Evolutionary conservation across 1,140 invertebrate genomes (phyloP), one percentile per base, ranked within the genome.

Genomic region (Metaphire vulgaris): DNA sequence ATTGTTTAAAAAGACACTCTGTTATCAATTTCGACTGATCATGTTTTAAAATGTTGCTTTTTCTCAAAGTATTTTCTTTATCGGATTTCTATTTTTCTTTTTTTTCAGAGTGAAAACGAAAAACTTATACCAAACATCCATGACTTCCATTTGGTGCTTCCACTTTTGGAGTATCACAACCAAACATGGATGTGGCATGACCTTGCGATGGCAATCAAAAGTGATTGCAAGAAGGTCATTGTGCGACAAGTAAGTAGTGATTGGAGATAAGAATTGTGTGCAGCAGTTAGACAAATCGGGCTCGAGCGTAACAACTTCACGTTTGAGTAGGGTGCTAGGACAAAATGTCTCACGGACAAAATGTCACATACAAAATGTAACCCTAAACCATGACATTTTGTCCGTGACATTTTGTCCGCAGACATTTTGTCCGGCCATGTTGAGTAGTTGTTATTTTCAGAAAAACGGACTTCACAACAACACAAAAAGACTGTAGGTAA

Each of bases 181-280:
- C 93, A 96, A 68, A 99, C 97, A 15, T 99, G 97, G 97, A 99
- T 96, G 0, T 99, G 97, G 97, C 89, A 99, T n/a, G 97, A 99
- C 88, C 88, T 99, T 72, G 87, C 98, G 33, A 88, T 98, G 82
- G 95, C 95, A 1, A 94, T 99, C 87, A 97, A 98, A 86, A 95
- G 92, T 82, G 94, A 97, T 81, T 96, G 93, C 69, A 91, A 95
- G 80, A 89, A 92, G 77, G 94, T 96, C 32, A 92, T 98, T 74
- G 85, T 99, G 14, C 92, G 93, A 31, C 93, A 93, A 87, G 90
- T 86, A 81, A 32, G 33, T 71, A 16, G 2, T 2, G 32, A 2
- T 12, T n/a, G 15, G n/a, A 26, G 15, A n/a, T 16, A n/a, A 26
- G 26, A 14, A 12, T 12, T n/a, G 65, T 33, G 67, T 21, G 28